These are phyloP conservation scores for Ptychobarbus kaznakovi DNA, from an alignment of 2,797 vertebrate species.

Conservation along the genomic window DNA sequence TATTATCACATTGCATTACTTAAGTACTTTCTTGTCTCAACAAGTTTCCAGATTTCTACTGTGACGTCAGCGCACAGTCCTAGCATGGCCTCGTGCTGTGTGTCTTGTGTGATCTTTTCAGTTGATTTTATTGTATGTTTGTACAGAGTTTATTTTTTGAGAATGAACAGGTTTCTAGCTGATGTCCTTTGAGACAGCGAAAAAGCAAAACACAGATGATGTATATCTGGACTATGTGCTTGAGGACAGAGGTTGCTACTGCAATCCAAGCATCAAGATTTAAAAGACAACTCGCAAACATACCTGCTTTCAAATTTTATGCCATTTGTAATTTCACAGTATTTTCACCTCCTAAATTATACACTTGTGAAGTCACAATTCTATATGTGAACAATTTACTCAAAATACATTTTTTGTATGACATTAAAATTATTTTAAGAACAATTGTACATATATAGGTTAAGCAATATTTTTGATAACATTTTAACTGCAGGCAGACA, in stretches of 20 bases:
- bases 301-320: no score
- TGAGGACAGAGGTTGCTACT: slow-evolving; percentile 49
- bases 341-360: no score
- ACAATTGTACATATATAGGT: no score
- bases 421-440: no score
- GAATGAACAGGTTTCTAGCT: not conserved
- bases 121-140: slow-evolving; percentile 26
- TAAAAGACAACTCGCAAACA: slow-evolving; percentile 49
- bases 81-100: not conserved
- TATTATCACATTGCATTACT: not conserved
- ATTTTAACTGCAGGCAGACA: no score
- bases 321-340: no score
- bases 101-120: slow-evolving; percentile 1
- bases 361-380: no score
- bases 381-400: no score
- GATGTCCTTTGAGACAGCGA: not conserved
- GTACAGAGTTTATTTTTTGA: slow-evolving; percentile 40
- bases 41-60: not conserved
- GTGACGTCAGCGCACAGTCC: not conserved
- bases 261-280: slow-evolving; percentile 55
- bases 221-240: slow-evolving; percentile 71
- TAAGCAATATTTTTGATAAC: no score
- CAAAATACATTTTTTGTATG: no score
- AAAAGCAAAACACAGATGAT: slow-evolving; percentile 70
- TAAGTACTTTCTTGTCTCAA: not conserved